These are phyloP conservation scores for Simalia tracyae DNA, from an alignment of 2,797 vertebrate species.

Conservation along the genomic window DNA sequence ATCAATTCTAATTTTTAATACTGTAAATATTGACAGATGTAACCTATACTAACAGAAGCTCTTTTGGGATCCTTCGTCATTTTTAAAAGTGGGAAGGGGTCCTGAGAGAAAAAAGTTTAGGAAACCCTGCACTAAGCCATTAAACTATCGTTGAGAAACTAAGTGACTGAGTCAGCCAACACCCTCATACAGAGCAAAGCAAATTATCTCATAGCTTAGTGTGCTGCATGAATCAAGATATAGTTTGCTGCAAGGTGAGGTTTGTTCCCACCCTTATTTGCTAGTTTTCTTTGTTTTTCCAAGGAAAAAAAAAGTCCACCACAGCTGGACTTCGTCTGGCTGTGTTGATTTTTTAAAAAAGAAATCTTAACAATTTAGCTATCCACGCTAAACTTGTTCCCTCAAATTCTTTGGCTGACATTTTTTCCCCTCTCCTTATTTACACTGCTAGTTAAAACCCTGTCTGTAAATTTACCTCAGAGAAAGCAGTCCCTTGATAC, in stretches of 20 bases:
- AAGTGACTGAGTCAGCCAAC: too few species aligned
- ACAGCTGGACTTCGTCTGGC: neutral
- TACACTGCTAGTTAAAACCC: slow-evolving; percentile 26
- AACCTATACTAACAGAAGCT: too few species aligned
- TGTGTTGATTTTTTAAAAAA: neutral
- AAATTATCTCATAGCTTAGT: too few species aligned
- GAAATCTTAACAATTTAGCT: slow-evolving; percentile 4
- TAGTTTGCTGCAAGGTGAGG: neutral
- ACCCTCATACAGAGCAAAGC: too few species aligned
- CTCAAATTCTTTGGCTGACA: slow-evolving; percentile 15
- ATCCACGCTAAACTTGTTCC: neutral
- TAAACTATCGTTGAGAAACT: too few species aligned
- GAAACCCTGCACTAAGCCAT: too few species aligned
- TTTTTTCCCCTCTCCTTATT: slow-evolving; percentile 16
- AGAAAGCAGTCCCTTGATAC: neutral
- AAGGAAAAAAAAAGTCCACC: neutral
- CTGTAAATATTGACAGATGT: too few species aligned
- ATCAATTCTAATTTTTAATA: too few species aligned
- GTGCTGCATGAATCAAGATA: too few species aligned
- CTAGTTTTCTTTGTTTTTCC: neutral
- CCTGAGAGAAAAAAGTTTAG: too few species aligned
- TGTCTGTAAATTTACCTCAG: slow-evolving; percentile 21
- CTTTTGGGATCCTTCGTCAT: too few species aligned
- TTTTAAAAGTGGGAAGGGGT: too few species aligned
- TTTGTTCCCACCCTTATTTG: neutral